Evolutionary conservation across 2,888 invertebrate species (phyloP), one percentile per base, ranked within the genome.

Genomic region (Anthophora plumipes): DNA sequence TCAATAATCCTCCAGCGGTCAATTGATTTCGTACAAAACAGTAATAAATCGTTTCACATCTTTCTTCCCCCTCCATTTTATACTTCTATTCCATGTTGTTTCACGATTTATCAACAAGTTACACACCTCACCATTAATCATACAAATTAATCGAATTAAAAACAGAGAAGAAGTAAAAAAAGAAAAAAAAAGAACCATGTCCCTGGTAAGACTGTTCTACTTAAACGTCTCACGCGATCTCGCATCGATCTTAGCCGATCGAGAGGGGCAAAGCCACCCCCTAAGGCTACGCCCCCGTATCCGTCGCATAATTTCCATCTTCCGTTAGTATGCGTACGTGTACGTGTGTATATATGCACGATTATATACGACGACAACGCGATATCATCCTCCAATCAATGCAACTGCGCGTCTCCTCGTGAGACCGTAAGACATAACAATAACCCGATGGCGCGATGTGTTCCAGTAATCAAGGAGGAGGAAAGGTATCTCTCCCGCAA

Each of bases 401-500:
- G 69, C 50, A 59, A 39, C 57, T 12, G 25, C 39, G 37, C 55
- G 69, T 74, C 54, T 64, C 48, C 4, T 31, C 59, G 67, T 41
- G 50, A 66, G 39, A 52, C 50, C 37, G 31, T 37, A 43, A 31
- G 48, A 48, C 59, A 25, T 52, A 74, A 80, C 74, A 66, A 60
- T 55, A 64, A 59, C 39, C 69, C 55, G 41, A 31, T 31, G n/a
- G 43, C 41, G 48, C 37, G 20, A 31, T 57, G 31, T 20, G 52
- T 52, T 57, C 39, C 11, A 57, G 57, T 57, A 72, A 80, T 74
- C 80, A 80, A 54, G 61, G 46, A 55, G 55, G 22, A 59, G 64
- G 73, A 72, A 80, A 73, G 80, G 67, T 80, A 81, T 75, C 31
- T 55, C 41, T 0, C 2, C 25, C 6, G 60, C 57, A n/a, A 54